phyloP scores from a whole-genome alignment of 1,140 invertebrate genomes.

The Nymphalis io region DNA sequence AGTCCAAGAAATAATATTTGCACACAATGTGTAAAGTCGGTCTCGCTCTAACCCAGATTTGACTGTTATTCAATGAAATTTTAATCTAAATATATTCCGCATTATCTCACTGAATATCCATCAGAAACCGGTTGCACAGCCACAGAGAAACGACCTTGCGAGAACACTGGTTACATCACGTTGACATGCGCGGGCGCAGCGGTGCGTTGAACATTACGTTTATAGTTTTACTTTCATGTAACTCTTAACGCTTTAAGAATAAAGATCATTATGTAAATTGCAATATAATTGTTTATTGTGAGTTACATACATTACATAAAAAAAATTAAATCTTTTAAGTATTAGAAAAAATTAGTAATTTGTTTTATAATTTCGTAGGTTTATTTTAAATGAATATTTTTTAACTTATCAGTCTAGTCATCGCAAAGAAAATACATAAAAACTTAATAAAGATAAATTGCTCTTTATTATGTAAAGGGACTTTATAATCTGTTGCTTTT shows the following conservation, averaged over 20 bases:
- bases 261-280: not conserved
- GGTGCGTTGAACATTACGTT: slow-evolving; percentile 15
- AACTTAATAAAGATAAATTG: slow-evolving; percentile 17
- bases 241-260: slow-evolving; percentile 2
- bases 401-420: not conserved
- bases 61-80: not conserved
- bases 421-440: not conserved
- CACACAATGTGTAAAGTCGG: not conserved
- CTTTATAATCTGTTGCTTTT: not conserved
- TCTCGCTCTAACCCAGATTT: too few relatives aligned
- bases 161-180: slow-evolving; percentile 47
- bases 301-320: not conserved
- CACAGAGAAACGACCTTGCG: slow-evolving; percentile 50
- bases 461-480: slow-evolving; percentile 26
- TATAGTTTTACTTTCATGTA: slow-evolving; percentile 14
- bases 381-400: not conserved
- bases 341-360: not conserved
- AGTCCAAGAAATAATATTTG: not conserved
- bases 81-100: not conserved
- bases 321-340: not conserved
- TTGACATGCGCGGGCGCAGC: slow-evolving; percentile 39
- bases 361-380: not conserved
- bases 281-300: not conserved
- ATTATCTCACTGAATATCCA: slow-evolving; percentile 31
- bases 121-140: slow-evolving; percentile 47